phyloP scores from a whole-genome alignment of 2,888 invertebrate species.

The Luffia ferchaultella region DNA sequence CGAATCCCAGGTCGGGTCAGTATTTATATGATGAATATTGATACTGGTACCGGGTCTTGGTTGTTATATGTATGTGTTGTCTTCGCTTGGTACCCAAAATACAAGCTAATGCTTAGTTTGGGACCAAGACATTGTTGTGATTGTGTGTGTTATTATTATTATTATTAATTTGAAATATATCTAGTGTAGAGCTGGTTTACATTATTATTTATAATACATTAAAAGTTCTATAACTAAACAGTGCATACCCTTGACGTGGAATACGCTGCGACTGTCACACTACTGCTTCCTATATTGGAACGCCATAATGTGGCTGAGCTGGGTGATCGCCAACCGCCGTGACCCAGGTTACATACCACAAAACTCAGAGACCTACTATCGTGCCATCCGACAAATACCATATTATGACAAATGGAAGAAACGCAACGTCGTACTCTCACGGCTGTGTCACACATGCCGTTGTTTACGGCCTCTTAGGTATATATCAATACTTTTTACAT shows the following conservation, averaged over 20 bases:
- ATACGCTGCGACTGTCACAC: constrained; percentile 84
- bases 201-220: too few species aligned
- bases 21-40: too few species aligned
- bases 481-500: background rate
- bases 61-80: too few species aligned
- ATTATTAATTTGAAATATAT: too few species aligned
- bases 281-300: constrained; percentile 93
- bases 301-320: constrained; percentile 91
- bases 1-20: too few species aligned
- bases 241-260: constrained; percentile 92
- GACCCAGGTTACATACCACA: constrained; percentile 91
- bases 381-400: constrained; percentile 91
- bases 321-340: constrained; percentile 87
- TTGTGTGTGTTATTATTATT: too few species aligned
- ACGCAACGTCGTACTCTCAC: constrained; percentile 79
- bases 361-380: constrained; percentile 89
- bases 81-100: too few species aligned
- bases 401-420: constrained; percentile 94
- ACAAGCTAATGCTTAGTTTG: too few species aligned
- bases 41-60: too few species aligned
- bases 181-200: too few species aligned
- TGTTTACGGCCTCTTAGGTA: constrained; percentile 82
- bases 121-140: too few species aligned
- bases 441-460: constrained; percentile 91
- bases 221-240: too few species aligned